Conservation (phyloP, 2,888 invertebrate genomes). For the Noctuana brunneofusca region DNA sequence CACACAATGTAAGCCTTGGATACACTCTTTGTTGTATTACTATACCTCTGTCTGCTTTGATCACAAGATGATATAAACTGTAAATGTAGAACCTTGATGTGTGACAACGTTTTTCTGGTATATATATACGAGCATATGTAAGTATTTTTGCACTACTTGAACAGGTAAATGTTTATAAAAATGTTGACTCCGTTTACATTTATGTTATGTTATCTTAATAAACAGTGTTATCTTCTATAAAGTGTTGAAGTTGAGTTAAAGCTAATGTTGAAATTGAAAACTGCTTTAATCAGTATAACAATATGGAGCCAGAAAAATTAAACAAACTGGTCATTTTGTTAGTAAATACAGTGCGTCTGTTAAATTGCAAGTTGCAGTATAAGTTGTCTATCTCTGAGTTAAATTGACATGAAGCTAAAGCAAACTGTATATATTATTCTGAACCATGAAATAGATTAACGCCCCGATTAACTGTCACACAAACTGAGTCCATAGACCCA, state of each 20-base stretch:
- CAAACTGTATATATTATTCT: neutral
- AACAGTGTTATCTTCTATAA: neutral
- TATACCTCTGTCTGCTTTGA: neutral
- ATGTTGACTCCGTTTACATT: neutral
- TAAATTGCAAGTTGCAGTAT: no score
- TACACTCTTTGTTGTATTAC: neutral
- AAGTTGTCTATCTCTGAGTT: neutral
- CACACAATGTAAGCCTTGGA: neutral
- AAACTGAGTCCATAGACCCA: neutral
- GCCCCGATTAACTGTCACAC: conserved; percentile 2
- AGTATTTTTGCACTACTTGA: no score
- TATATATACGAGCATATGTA: no score
- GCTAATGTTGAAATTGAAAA: no score
- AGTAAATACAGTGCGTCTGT: no score
- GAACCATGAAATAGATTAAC: neutral
- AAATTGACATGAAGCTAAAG: neutral
- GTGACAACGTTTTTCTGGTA: neutral
- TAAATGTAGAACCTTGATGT: neutral
- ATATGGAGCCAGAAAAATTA: no score
- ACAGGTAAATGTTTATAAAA: neutral
- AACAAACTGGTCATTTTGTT: no score
- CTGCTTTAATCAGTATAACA: neutral
- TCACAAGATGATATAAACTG: neutral
- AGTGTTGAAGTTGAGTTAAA: no score
- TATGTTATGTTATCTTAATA: neutral